Conservation (phyloP, 2,797 vertebrate species). For the Gallinago stenura region DNA sequence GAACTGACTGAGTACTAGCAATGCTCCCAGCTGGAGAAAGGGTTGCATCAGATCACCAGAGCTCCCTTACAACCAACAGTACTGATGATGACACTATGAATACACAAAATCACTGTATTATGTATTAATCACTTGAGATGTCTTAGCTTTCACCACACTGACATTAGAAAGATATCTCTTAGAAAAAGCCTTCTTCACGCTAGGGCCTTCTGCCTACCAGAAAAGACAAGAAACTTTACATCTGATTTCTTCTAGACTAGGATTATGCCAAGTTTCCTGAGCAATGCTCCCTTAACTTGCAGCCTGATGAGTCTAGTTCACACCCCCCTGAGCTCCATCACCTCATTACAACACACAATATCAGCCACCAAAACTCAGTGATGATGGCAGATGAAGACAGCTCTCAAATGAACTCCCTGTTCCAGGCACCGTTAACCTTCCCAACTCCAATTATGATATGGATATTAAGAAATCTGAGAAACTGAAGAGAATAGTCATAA, state of each 20-base stretch:
- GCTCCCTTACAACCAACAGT: background rate
- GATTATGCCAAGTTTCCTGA: accelerated
- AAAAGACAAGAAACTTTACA: background rate
- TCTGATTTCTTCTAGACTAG: background rate
- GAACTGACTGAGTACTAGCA: background rate
- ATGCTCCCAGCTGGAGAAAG: background rate
- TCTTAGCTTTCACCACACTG: background rate
- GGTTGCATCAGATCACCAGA: background rate
- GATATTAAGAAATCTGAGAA: background rate
- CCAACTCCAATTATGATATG: background rate
- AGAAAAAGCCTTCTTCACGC: background rate
- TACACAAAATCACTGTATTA: accelerated
- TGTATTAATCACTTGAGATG: background rate
- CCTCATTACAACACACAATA: background rate
- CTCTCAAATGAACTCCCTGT: background rate
- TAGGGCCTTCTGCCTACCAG: background rate
- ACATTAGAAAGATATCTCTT: background rate
- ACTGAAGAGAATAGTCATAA: background rate
- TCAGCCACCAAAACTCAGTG: background rate
- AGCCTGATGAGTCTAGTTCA: background rate
- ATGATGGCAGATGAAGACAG: background rate
- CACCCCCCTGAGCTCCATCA: background rate
- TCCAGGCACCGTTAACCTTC: background rate
- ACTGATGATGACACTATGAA: accelerated
- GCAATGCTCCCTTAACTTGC: background rate